Percentiles rank a stretch among this genome's conserved stretches.
Evolutionary conservation across 2,888 invertebrate genomes (phyloP).

Genomic region (Drosophila rubida): DNA sequence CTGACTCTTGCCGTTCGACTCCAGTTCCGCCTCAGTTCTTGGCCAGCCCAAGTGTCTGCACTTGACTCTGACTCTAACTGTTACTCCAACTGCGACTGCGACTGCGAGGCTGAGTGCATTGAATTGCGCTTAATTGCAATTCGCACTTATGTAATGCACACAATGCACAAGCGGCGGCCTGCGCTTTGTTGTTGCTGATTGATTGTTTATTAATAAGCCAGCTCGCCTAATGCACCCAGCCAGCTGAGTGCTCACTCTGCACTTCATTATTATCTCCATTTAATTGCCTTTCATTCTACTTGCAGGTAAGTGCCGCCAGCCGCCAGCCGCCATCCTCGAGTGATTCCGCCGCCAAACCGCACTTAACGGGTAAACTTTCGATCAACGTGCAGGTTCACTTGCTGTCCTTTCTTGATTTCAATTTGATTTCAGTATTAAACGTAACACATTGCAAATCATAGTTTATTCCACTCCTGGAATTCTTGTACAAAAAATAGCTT

Average conservation of each 20-base stretch:
- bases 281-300: slow-evolving; percentile 46
- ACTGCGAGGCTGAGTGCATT: slow-evolving; percentile 38
- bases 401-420: no score
- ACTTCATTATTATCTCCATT: slow-evolving; percentile 41
- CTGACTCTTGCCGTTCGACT: no score
- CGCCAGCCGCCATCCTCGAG: no score
- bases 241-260: slow-evolving; percentile 8
- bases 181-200: slow-evolving; percentile 66
- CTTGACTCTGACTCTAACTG: slow-evolving; percentile 49
- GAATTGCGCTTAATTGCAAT: slow-evolving; percentile 76
- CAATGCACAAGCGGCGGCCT: slow-evolving; percentile 50
- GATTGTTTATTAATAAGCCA: slow-evolving; percentile 60
- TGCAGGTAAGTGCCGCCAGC: slow-evolving; percentile 50
- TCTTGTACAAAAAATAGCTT: no score
- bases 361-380: slow-evolving; percentile 11
- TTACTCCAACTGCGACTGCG: not conserved
- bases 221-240: slow-evolving; percentile 3
- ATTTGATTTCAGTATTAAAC: no score
- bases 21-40: slow-evolving; percentile 15
- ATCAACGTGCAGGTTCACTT: no score
- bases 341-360: no score
- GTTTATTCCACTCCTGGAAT: no score
- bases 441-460: no score
- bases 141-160: slow-evolving; percentile 58
- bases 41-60: slow-evolving; percentile 43